These are phyloP conservation scores for Lagria hirta DNA, from an alignment of 2,888 invertebrate genomes.

Conservation along the genomic window DNA sequence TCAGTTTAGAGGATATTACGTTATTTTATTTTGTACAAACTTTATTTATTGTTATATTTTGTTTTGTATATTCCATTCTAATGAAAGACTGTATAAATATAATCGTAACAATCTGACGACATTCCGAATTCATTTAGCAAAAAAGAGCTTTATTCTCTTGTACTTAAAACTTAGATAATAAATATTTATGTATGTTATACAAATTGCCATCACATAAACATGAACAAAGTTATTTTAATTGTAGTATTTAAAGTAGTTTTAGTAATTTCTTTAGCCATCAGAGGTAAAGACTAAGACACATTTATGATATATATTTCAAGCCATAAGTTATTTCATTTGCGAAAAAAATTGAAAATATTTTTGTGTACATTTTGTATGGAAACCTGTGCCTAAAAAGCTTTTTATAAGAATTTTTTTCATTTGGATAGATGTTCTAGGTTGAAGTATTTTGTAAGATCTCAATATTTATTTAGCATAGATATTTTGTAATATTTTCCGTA, in stretches of 20 bases:
- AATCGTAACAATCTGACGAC: conserved; percentile 29
- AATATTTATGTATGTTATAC: conserved; percentile 14
- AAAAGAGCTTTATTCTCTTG: conserved; percentile 24
- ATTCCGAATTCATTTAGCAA: conserved; percentile 36
- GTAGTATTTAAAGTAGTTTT: conserved; percentile 29
- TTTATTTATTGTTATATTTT: conserved; percentile 29
- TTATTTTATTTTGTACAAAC: conserved; percentile 33
- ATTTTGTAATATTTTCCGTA: conserved; percentile 29
- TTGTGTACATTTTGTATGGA: conserved; percentile 36
- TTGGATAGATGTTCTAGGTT: conserved; percentile 30
- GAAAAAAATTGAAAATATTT: conserved; percentile 35
- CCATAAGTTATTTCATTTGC: conserved; percentile 28
- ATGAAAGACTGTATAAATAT: conserved; percentile 23
- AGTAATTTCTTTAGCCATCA: conserved; percentile 36
- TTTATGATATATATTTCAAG: conserved; percentile 23
- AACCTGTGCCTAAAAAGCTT: conserved; percentile 42
- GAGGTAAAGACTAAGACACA: conserved; percentile 39
- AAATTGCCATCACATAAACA: conserved; percentile 29
- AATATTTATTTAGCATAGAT: conserved; percentile 40
- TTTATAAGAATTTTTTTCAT: conserved; percentile 32
- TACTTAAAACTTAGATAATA: conserved; percentile 23
- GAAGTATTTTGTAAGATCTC: conserved; percentile 40
- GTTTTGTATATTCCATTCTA: conserved; percentile 22
- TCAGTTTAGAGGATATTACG: conserved; percentile 42
- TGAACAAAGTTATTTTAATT: conserved; percentile 23